Evolutionary conservation across 2,113 vertebrate species (phyloP), one percentile per base, ranked within the genome.

Genomic region (Forbesichthys agassizii): DNA sequence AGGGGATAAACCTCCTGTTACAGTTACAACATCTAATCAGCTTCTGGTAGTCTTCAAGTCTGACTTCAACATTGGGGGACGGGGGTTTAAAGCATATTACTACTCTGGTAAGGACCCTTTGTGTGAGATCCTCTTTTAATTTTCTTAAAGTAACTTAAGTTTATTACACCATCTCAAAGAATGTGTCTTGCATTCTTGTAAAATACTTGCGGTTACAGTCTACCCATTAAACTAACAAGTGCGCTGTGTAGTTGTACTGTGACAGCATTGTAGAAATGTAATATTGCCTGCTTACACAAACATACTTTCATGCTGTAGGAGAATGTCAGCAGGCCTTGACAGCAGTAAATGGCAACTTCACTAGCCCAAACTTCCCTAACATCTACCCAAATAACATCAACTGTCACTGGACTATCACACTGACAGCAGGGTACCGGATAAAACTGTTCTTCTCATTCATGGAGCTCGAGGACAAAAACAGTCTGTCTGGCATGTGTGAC

Each of bases 371-470:
- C 48, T 98, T 95, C 74, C 96, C 98, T 62, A 84, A 56, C 79
- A 93, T 94, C 91, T 98, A 98, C 86, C 98, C 98, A 73, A 99
- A 99, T 91, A 97, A 98, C 84, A 94, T 99, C 83, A 95, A 94
- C 64, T 99, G 98, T 87, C 98, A 97, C 78, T 97, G 96, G 96
- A 94, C 89, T 73, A 88, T 97, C 75, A 89, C 80, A 33, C 83
- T 95, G 4, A 90, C 92, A 0, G 76, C 27, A 0, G 94, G 94
- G 14, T 98, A 97, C 83, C 91, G 93, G 13, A 54, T 98, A 86
- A 98, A 95, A 73, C 82, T 98, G 51, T 95, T 92, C 78, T 95
- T 98, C 87, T 91, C 93, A 5, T 78, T 95, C 69, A 85, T 98
- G 91, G 96, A 96, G 46, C 81, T 99, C 74, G 98, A 99, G 71